These are phyloP conservation scores for Oophaga sylvatica DNA, from an alignment of 2,797 vertebrate species.

Conservation along the genomic window DNA sequence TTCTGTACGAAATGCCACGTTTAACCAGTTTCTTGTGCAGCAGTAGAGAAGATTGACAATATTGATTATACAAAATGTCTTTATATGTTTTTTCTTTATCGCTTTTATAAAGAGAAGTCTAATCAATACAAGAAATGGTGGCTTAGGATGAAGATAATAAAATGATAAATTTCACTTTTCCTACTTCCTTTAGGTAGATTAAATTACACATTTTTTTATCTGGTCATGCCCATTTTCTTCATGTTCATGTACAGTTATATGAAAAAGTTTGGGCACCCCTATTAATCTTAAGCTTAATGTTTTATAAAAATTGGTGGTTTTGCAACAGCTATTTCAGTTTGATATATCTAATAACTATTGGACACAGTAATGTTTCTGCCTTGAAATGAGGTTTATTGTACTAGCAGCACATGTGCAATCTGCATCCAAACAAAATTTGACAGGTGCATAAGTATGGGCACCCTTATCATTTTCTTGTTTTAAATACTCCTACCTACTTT, in stretches of 20 bases:
- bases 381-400: too few relatives aligned
- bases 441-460: too few relatives aligned
- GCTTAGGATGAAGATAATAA: neutral
- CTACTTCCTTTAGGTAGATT: neutral
- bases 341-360: too few relatives aligned
- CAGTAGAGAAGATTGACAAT: neutral
- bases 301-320: too few relatives aligned
- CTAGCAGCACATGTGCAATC: too few relatives aligned
- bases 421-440: too few relatives aligned
- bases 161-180: neutral
- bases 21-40: neutral
- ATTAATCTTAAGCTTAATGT: too few relatives aligned
- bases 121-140: neutral
- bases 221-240: neutral
- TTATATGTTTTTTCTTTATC: neutral
- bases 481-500: too few relatives aligned
- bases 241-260: neutral
- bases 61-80: neutral
- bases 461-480: too few relatives aligned
- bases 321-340: too few relatives aligned
- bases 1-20: neutral
- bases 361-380: too few relatives aligned
- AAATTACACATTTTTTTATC: neutral
- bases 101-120: neutral
- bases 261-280: too few relatives aligned